phyloP scores from a whole-genome alignment of 1,140 invertebrate genomes.

The Homarus americanus region DNA sequence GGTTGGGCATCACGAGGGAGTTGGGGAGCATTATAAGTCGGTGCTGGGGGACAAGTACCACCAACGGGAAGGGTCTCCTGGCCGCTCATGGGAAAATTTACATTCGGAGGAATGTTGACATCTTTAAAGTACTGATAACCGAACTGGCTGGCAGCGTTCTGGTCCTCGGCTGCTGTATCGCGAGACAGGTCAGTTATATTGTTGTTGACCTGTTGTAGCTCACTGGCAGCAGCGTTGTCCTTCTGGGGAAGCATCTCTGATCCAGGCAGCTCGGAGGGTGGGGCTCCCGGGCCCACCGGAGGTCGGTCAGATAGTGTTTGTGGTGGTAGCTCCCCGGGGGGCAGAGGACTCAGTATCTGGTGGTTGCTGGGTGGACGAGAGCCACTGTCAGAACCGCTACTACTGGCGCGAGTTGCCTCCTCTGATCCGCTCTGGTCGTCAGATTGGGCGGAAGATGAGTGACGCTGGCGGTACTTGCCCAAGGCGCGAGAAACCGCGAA shows the following conservation, averaged over 20 bases:
- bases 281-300: constrained; percentile 55
- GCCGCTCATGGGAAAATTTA: constrained; percentile 73
- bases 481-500: constrained; percentile 90
- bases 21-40: constrained; percentile 68
- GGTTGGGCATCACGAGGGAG: constrained; percentile 63
- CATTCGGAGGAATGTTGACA: constrained; percentile 67
- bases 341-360: constrained; percentile 67
- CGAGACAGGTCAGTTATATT: constrained; percentile 61
- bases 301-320: constrained; percentile 50
- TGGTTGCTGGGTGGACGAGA: constrained; percentile 74
- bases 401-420: constrained; percentile 74
- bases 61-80: constrained; percentile 69
- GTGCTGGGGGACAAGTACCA: constrained; percentile 70
- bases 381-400: constrained; percentile 74
- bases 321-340: constrained; percentile 50
- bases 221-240: constrained; percentile 31
- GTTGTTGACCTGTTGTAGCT: constrained; percentile 58
- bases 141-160: constrained; percentile 31
- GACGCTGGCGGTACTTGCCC: constrained; percentile 88
- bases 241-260: constrained; percentile 19
- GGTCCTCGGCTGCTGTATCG: constrained; percentile 21
- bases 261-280: constrained; percentile 44
- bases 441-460: constrained; percentile 77
- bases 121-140: constrained; percentile 47
- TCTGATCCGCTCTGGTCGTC: constrained; percentile 75